phyloP scores from a whole-genome alignment of 2,797 vertebrate genomes.

The Alauda arvensis region DNA sequence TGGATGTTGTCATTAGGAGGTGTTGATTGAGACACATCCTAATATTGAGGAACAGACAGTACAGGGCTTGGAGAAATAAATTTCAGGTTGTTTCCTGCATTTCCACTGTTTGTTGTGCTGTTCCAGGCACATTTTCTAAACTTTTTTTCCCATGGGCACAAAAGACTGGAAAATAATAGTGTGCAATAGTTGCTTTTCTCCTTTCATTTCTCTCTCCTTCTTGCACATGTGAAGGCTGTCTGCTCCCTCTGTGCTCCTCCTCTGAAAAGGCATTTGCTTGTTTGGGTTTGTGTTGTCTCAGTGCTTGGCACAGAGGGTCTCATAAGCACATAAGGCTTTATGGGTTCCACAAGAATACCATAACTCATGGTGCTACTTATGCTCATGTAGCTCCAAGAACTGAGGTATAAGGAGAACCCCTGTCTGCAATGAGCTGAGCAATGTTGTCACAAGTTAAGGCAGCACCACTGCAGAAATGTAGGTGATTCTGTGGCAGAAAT shows the following conservation, averaged over 20 bases:
- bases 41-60: not conserved
- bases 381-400: not conserved
- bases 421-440: not conserved
- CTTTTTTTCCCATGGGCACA: not conserved
- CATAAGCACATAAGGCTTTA: not conserved
- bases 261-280: not conserved
- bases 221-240: not conserved
- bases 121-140: not conserved
- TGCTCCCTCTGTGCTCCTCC: fast-evolving
- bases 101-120: not conserved
- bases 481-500: not conserved
- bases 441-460: fast-evolving
- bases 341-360: not conserved
- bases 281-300: not conserved
- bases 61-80: not conserved
- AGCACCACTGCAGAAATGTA: not conserved
- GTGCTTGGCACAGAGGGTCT: not conserved
- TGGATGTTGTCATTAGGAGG: not conserved
- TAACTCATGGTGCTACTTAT: not conserved
- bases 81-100: not conserved
- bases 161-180: not conserved
- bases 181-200: not conserved
- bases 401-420: not conserved
- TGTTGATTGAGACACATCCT: not conserved
- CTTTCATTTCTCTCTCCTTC: not conserved